These are phyloP conservation scores for Holacanthella duospinosa DNA, from an alignment of 2,888 invertebrate species.

Conservation along the genomic window DNA sequence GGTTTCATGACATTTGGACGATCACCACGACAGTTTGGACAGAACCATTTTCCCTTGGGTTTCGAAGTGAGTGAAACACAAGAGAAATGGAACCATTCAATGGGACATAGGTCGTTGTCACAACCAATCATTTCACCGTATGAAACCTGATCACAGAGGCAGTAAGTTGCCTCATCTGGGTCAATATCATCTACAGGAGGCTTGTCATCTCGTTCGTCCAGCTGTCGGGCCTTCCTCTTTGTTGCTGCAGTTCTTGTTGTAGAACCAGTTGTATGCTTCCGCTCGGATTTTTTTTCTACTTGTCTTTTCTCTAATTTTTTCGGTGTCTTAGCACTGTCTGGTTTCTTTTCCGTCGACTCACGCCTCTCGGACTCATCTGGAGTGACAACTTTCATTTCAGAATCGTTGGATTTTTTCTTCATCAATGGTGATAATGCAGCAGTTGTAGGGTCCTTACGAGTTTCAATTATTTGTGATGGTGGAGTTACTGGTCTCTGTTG, in stretches of 20 bases:
- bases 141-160: constrained; percentile 80
- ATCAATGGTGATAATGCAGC: too few species aligned
- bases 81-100: constrained; percentile 98
- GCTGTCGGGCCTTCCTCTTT: constrained; percentile 5
- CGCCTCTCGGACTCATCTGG: background rate
- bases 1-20: constrained; percentile 86
- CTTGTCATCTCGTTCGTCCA: constrained; percentile 55
- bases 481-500: too few species aligned
- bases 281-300: background rate
- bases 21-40: constrained; percentile 93
- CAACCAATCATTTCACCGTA: constrained; percentile 98
- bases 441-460: too few species aligned
- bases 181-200: constrained; percentile 76
- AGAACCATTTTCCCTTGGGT: constrained; percentile 97
- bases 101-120: constrained; percentile 91
- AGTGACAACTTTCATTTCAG: too few species aligned
- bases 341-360: background rate
- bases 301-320: background rate
- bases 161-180: constrained; percentile 94
- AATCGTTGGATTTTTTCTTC: background rate
- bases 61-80: constrained; percentile 85
- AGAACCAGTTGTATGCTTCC: background rate
- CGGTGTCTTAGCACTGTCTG: background rate
- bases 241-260: background rate
- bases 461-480: too few species aligned